Evolutionary conservation across 2,888 invertebrate genomes (phyloP), one percentile per base, ranked within the genome.

Genomic region (Lithosia quadra): DNA sequence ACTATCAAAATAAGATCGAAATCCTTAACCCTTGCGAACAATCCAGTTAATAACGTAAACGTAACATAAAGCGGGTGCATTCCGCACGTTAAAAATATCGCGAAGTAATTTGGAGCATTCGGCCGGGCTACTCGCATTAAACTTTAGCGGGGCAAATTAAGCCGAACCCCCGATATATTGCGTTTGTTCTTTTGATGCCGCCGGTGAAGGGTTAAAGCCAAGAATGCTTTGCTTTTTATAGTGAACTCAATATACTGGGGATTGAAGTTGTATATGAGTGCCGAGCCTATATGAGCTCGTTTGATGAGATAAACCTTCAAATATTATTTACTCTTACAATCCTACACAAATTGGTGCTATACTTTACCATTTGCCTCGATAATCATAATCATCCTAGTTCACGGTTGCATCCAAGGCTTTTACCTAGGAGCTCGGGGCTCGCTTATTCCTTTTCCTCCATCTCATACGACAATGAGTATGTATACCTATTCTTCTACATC

Each of bases 221-320:
- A 95, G 95, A 95, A 95, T 95, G 94, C 95, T 93, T 93, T 92
- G 93, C 91, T 95, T 95, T 95, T 95, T 95, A 93, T 90, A 91
- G 88, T 84, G 88, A 90, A 88, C 90, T 90, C 91, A 91, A 91
- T 92, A 91, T 89, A 88, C 84, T 80, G 84, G 88, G 90, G 87
- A 65, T 65, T 68, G 60, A 72, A 74, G 71, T 78, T 76, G 39
- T 62, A 62, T 62, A 64, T 63, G 63, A 58, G 66, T 60, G 24
- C 57, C 62, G 61, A 11, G 49, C 63, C 49, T 68, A 61, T 57
- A 69, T 58, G 62, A 66, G 53, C 63, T 55, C 59, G 62, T 69
- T 63, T 69, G 61, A 65, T 63, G 58, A 63, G 61, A 70, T 67
- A 64, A 67, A 59, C 24, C 63, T 39, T 39, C 39, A 63, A 66